A percentile compares a stretch with the other conserved stretches of the same genome.
Conservation (phyloP, 2,113 vertebrate genomes). For the Tauraco erythrolophus region DNA sequence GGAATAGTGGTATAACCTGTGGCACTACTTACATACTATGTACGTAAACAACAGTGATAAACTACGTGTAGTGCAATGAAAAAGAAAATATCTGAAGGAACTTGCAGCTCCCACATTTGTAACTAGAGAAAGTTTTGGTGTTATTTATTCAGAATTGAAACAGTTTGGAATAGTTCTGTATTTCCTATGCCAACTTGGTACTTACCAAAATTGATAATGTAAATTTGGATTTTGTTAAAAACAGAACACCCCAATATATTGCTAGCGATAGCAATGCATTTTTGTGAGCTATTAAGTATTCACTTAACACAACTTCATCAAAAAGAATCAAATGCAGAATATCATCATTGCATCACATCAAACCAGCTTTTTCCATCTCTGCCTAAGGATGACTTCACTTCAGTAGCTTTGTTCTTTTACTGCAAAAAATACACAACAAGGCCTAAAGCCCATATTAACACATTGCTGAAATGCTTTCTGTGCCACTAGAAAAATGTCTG, state of each 20-base stretch:
- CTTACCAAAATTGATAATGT: neutral
- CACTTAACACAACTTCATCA: neutral
- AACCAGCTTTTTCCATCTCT: neutral
- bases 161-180: neutral
- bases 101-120: neutral
- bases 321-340: neutral
- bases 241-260: neutral
- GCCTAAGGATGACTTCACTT: neutral
- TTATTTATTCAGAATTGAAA: neutral
- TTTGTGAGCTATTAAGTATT: neutral
- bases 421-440: neutral
- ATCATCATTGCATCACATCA: neutral
- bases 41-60: neutral
- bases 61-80: accelerated
- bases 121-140: neutral
- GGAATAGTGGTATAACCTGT: neutral
- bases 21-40: neutral
- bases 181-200: neutral
- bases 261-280: neutral
- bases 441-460: neutral
- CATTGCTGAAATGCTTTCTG: neutral
- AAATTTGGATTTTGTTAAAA: neutral
- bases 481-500: neutral
- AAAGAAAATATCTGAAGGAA: neutral
- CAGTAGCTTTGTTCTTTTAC: neutral